Conservation (phyloP, 1,140 invertebrate genomes). For the Chelonus insularis region DNA sequence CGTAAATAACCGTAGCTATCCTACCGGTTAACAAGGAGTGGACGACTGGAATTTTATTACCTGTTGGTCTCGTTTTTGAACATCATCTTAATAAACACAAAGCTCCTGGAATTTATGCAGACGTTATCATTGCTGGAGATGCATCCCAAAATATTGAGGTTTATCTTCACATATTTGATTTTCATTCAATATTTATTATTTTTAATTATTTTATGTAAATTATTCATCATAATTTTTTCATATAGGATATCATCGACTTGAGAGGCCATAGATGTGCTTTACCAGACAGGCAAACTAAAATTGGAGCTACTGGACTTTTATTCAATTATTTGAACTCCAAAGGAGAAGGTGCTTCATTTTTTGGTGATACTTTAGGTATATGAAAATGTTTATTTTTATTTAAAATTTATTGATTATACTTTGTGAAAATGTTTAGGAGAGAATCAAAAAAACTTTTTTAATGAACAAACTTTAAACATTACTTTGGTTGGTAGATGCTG, state of each 20-base stretch:
- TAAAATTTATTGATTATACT: too few relatives aligned
- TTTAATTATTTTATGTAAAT: too few relatives aligned
- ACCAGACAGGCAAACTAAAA: slow-evolving; percentile 32
- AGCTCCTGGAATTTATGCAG: slow-evolving; percentile 57
- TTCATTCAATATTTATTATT: too few relatives aligned
- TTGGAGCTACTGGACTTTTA: slow-evolving; percentile 38
- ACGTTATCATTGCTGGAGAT: slow-evolving; percentile 59
- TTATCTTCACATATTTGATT: neutral
- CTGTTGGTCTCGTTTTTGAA: slow-evolving; percentile 56
- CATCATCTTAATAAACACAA: slow-evolving; percentile 52
- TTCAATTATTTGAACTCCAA: slow-evolving; percentile 52
- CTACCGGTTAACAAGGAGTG: slow-evolving; percentile 52
- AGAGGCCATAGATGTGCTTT: slow-evolving; percentile 58
- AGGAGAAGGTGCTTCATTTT: slow-evolving; percentile 62
- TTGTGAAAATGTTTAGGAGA: too few relatives aligned
- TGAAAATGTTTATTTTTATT: too few relatives aligned
- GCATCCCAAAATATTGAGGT: slow-evolving; percentile 41
- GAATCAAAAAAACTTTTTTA: too few relatives aligned
- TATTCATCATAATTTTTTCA: neutral
- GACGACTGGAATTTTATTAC: slow-evolving; percentile 52
- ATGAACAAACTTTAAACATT: too few relatives aligned
- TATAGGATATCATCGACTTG: slow-evolving; percentile 57
- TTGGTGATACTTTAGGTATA: slow-evolving; percentile 60
- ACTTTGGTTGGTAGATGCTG: slow-evolving; percentile 50
- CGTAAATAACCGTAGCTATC: slow-evolving; percentile 55